phyloP scores from a whole-genome alignment of 2,888 invertebrate species.

The Hoplodrina blanda region DNA sequence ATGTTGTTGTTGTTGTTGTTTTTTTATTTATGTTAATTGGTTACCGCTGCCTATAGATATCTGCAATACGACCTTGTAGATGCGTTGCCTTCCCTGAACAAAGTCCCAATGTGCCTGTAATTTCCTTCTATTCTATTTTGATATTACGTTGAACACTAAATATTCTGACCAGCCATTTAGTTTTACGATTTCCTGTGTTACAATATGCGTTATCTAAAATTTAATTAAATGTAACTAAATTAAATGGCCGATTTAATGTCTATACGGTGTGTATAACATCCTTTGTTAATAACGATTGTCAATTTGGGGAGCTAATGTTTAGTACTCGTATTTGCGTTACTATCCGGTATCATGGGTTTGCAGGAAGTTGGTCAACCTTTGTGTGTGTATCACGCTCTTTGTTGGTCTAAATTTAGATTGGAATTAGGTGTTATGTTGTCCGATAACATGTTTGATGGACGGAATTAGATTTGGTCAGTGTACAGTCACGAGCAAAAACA shows the following conservation, averaged over 20 bases:
- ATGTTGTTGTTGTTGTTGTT: no score
- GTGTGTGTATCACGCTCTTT: constrained; percentile 29
- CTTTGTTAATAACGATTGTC: constrained; percentile 45
- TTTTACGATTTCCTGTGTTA: constrained; percentile 9
- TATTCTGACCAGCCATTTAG: background rate
- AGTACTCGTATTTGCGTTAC: constrained; percentile 34
- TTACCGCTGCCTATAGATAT: no score
- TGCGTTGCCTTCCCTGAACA: no score
- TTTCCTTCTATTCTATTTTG: no score
- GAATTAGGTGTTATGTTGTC: constrained; percentile 15
- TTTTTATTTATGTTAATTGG: no score
- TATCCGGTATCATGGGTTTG: constrained; percentile 40
- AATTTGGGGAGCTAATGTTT: constrained; percentile 37
- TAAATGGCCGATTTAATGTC: constrained; percentile 24
- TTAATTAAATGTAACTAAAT: constrained; percentile 41
- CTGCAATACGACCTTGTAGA: no score
- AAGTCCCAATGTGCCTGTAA: no score
- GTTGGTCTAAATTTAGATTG: constrained; percentile 35
- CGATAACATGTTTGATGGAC: background rate
- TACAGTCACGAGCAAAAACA: background rate
- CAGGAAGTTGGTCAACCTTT: constrained; percentile 39
- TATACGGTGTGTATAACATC: constrained; percentile 18
- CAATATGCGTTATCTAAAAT: constrained; percentile 19
- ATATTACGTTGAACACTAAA: no score
- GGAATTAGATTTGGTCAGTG: background rate